These are phyloP conservation scores for Erebia aethiops DNA, from an alignment of 2,888 invertebrate species.

Conservation along the genomic window DNA sequence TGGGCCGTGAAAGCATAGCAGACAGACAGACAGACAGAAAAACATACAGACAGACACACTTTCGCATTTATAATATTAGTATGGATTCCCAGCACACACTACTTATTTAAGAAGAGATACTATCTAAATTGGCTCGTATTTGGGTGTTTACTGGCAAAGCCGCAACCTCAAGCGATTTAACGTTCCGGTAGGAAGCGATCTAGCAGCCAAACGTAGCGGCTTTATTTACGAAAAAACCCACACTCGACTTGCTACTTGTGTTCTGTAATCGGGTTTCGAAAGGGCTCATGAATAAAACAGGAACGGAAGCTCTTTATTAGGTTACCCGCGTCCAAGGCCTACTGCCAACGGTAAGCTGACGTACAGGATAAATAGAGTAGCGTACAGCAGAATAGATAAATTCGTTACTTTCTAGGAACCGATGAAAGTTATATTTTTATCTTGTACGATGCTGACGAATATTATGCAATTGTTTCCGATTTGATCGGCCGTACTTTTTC, in stretches of 20 bases:
- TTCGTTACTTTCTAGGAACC: background rate
- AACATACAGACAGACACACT: too few relatives aligned
- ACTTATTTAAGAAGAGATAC: constrained; percentile 6
- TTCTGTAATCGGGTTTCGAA: constrained; percentile 17
- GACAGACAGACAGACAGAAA: too few relatives aligned
- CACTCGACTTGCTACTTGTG: constrained; percentile 11
- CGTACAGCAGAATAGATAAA: background rate
- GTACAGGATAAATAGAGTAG: background rate
- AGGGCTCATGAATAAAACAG: constrained; percentile 22
- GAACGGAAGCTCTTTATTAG: constrained; percentile 17
- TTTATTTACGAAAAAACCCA: constrained; percentile 8
- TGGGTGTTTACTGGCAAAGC: constrained; percentile 8
- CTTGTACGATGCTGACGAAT: too few relatives aligned
- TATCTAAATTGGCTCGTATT: constrained; percentile 11
- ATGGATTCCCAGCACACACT: background rate
- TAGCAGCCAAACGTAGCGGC: background rate
- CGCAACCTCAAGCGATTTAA: constrained; percentile 1
- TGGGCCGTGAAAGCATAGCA: too few relatives aligned
- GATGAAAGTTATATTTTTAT: too few relatives aligned
- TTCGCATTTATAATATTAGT: too few relatives aligned
- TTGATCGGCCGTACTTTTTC: too few relatives aligned
- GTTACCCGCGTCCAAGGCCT: constrained; percentile 13
- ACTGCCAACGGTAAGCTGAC: constrained; percentile 5
- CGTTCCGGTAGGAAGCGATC: constrained; percentile 4
- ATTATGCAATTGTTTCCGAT: too few relatives aligned